These are phyloP conservation scores for Danaus melanippus DNA, from an alignment of 1,140 invertebrate species.

Conservation along the genomic window DNA sequence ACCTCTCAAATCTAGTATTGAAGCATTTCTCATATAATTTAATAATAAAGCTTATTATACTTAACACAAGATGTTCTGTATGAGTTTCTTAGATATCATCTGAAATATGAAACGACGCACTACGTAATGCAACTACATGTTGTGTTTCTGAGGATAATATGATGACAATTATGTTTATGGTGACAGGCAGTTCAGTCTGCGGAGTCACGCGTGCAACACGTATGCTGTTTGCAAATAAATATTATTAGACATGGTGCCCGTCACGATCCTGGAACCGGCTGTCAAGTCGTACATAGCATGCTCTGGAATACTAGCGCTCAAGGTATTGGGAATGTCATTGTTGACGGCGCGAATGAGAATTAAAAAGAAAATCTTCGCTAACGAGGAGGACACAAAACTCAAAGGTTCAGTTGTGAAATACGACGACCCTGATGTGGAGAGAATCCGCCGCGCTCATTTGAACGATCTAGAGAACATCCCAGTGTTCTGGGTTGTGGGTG, in stretches of 20 bases:
- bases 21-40: too few relatives aligned
- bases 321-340: constrained; percentile 65
- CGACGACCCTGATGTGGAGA: constrained; percentile 73
- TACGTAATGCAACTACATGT: too few relatives aligned
- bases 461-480: constrained; percentile 86
- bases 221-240: too few relatives aligned
- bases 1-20: too few relatives aligned
- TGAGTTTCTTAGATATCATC: too few relatives aligned
- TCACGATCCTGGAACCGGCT: constrained; percentile 44
- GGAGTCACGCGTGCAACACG: too few relatives aligned
- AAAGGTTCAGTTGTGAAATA: constrained; percentile 45
- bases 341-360: constrained; percentile 65
- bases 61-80: too few relatives aligned
- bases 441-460: constrained; percentile 76
- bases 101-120: too few relatives aligned
- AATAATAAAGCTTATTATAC: too few relatives aligned
- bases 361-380: constrained; percentile 55
- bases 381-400: constrained; percentile 48
- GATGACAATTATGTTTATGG: too few relatives aligned
- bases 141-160: too few relatives aligned
- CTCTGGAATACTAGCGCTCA: constrained; percentile 67
- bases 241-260: constrained; percentile 24
- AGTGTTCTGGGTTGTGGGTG: constrained; percentile 76
- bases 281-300: constrained; percentile 69
- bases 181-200: too few relatives aligned